Evolutionary conservation across 2,797 vertebrate species (phyloP).

Genomic region (Margarornis squamiger): DNA sequence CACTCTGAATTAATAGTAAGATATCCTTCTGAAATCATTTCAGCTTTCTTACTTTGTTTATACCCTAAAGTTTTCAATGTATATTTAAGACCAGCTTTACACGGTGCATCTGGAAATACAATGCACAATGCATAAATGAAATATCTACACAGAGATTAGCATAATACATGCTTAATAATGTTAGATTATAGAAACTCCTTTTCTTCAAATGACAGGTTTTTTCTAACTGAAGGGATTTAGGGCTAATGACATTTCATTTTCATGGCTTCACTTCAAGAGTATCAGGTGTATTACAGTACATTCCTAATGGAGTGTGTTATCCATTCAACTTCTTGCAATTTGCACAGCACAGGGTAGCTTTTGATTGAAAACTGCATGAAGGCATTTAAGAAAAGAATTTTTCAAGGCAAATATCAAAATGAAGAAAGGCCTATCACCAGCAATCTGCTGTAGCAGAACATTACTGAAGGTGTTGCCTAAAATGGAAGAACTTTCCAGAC

Average conservation of each 20-base stretch:
- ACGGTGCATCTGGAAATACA: not conserved
- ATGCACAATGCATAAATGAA: not conserved
- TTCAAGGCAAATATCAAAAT: not conserved
- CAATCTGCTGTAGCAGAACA: not conserved
- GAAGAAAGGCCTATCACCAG: not conserved
- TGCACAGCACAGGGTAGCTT: not conserved
- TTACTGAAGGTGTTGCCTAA: not conserved
- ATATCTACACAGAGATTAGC: not conserved
- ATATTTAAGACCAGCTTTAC: not conserved
- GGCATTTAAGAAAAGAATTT: not conserved
- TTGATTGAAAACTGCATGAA: not conserved
- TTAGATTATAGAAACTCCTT: not conserved
- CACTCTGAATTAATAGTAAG: not conserved
- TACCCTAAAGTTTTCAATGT: not conserved
- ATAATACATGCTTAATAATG: not conserved
- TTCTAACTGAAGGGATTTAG: not conserved
- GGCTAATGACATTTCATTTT: not conserved
- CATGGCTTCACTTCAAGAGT: not conserved
- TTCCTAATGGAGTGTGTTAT: not conserved
- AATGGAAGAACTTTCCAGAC: too few relatives aligned
- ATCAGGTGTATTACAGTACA: not conserved
- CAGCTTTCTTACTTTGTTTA: not conserved
- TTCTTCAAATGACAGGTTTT: not conserved
- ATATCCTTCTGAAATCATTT: not conserved
- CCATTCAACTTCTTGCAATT: constrained; percentile 10